These are phyloP conservation scores for Turnix velox DNA, from an alignment of 2,113 vertebrate species.

Conservation along the genomic window DNA sequence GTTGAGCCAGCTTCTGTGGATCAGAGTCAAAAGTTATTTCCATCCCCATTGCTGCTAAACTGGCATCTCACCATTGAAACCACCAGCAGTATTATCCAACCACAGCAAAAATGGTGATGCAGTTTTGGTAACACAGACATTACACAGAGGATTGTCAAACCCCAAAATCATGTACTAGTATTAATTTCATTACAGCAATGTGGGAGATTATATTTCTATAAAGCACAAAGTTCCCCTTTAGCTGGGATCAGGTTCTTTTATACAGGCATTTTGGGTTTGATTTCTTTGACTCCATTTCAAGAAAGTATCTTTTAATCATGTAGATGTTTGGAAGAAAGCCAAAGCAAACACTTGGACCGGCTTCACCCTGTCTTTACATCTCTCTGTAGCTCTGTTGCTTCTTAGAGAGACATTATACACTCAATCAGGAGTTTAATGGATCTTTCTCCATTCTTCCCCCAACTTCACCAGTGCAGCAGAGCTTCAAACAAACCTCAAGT, in stretches of 20 bases:
- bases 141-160: neutral
- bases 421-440: neutral
- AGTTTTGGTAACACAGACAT: neutral
- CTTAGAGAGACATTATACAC: slow-evolving; percentile 5
- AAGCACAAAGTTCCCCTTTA: neutral
- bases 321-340: neutral
- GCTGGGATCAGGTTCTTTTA: neutral
- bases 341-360: neutral
- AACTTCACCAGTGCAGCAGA: neutral
- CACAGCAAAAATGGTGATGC: neutral
- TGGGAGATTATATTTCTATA: neutral
- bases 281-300: slow-evolving; percentile 3
- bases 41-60: neutral
- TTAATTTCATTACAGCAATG: neutral
- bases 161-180: neutral
- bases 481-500: neutral
- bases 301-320: neutral
- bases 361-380: neutral
- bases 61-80: neutral
- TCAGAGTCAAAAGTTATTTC: neutral
- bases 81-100: neutral
- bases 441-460: neutral
- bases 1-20: neutral
- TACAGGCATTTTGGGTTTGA: neutral
- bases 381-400: neutral